Base-by-base conservation (phyloP, 2,888 invertebrate genomes). In the Pollenia labialis region DNA sequence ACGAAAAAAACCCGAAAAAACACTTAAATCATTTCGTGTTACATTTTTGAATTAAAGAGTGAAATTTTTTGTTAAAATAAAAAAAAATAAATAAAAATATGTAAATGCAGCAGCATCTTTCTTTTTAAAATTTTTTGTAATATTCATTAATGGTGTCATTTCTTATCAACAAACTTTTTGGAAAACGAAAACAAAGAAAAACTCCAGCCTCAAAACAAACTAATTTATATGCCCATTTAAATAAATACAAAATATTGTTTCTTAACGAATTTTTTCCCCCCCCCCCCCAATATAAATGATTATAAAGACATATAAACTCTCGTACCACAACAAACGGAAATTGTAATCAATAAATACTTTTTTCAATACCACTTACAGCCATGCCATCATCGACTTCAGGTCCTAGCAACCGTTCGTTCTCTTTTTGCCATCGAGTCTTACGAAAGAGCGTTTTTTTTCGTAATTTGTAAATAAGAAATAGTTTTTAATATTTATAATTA, bases 191-290 rank as follows among this genome's bases (percentile, higher is more conserved):
- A 42, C 23, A 64, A 23, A 32, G 32, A 68, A 69, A 16, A 44
- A 79, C 56, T 10, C 46, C 40, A 75, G 14, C 11, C 14, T 46
- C 14, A 62, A 72, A 71, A 46, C 23, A 77, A 74, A 80, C 58
- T 80, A 76, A 87, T 87, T 81, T 87, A 87, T 84, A 40, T 72
- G 60, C 23, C 76, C 72, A 81, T 87, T 84, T 84, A 87, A 76
- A 80, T 80, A 72, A 80, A 86, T 46, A 80, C 80, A 75, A 86
- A 86, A 75, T 68, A 23, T 18, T 23, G 66, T 58, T 81, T 58
- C 77, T 52, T 68, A 66, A 75, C 74, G 58, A 75, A 82, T 69
- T 69, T 18, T 75, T 75, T 68, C 46, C 6, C 6, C 3, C 2
- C 32, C 46, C 6, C 6, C 3, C 2, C 32, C 80, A 83, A 81